These are phyloP conservation scores for Catalaphyllia jardinei DNA, from an alignment of 64 coral and sea anemone genomes.

Conservation along the genomic window DNA sequence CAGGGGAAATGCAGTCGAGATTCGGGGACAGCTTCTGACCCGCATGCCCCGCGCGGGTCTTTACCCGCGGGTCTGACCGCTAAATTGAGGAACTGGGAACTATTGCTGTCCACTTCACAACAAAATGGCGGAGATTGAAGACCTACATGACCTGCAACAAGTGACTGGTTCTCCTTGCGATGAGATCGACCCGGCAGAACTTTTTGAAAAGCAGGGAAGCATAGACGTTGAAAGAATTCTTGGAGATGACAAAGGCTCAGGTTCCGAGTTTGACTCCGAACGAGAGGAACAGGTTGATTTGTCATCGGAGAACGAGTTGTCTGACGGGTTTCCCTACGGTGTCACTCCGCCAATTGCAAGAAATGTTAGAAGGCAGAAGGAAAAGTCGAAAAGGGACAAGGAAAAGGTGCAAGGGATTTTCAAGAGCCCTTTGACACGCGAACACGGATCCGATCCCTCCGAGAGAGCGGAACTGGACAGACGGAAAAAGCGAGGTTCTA, in stretches of 20 bases:
- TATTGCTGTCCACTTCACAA: neutral
- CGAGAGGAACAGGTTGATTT: conserved; percentile 58
- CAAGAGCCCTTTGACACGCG: conserved; percentile 48
- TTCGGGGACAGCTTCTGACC: no score
- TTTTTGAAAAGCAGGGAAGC: conserved; percentile 53
- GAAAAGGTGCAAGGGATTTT: conserved; percentile 45
- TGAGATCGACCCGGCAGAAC: conserved; percentile 65
- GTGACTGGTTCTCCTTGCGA: conserved; percentile 71
- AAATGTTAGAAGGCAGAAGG: conserved; percentile 76
- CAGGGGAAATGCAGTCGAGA: no score
- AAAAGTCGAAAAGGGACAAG: conserved; percentile 60
- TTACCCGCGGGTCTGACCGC: neutral
- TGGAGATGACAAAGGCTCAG: conserved; percentile 18
- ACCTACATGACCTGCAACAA: conserved; percentile 21
- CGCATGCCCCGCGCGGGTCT: no score
- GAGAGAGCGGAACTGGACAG: conserved; percentile 64
- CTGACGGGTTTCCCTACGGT: conserved; percentile 56
- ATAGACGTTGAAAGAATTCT: conserved; percentile 17
- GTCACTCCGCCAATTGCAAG: conserved; percentile 86
- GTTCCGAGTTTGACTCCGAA: conserved; percentile 55
- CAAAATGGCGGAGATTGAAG: conserved; percentile 37
- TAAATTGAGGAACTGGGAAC: neutral
- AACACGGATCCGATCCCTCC: conserved; percentile 16
- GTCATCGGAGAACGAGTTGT: conserved; percentile 68
- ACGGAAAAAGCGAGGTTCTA: conserved; percentile 59